Conservation (phyloP, 2,888 invertebrate genomes). For the Dorcus parallelipipedus region DNA sequence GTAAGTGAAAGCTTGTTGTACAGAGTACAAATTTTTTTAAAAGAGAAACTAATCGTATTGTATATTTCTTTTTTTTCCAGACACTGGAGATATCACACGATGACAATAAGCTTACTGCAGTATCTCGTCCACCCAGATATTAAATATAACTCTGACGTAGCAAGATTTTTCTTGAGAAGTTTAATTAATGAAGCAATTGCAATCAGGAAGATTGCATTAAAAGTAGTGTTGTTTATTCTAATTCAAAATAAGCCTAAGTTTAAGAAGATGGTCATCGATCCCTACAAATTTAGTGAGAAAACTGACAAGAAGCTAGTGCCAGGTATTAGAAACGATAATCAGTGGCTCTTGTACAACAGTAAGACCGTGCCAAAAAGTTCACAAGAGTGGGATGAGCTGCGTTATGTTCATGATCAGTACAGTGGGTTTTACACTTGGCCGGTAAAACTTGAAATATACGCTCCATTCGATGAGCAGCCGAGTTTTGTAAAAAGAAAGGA, state of each 20-base stretch:
- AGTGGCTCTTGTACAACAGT: conserved; percentile 71
- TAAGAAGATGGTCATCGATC: conserved; percentile 58
- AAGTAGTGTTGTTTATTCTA: conserved; percentile 60
- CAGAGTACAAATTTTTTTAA: background rate
- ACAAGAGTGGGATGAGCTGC: conserved; percentile 71
- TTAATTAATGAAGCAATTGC: conserved; percentile 75
- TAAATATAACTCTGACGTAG: conserved; percentile 60
- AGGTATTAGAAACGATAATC: conserved; percentile 67
- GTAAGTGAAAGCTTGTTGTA: conserved; percentile 35
- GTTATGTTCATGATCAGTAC: conserved; percentile 66
- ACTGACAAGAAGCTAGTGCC: conserved; percentile 32
- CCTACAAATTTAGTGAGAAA: conserved; percentile 31
- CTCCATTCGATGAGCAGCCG: conserved; percentile 61
- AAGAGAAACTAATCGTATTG: background rate
- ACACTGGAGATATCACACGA: conserved; percentile 79
- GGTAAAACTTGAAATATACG: conserved; percentile 58
- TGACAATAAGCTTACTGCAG: conserved; percentile 71
- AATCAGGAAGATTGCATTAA: conserved; percentile 70
- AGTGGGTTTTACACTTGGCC: conserved; percentile 57
- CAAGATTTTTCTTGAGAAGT: conserved; percentile 62
- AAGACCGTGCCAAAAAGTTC: conserved; percentile 58
- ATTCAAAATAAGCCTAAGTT: conserved; percentile 70
- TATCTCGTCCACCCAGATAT: conserved; percentile 70
- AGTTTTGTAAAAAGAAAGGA: conserved; percentile 48
- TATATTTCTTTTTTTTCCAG: conserved; percentile 44